Base-by-base conservation (phyloP, 1,140 invertebrate genomes). In the Drusus annulatus region DNA sequence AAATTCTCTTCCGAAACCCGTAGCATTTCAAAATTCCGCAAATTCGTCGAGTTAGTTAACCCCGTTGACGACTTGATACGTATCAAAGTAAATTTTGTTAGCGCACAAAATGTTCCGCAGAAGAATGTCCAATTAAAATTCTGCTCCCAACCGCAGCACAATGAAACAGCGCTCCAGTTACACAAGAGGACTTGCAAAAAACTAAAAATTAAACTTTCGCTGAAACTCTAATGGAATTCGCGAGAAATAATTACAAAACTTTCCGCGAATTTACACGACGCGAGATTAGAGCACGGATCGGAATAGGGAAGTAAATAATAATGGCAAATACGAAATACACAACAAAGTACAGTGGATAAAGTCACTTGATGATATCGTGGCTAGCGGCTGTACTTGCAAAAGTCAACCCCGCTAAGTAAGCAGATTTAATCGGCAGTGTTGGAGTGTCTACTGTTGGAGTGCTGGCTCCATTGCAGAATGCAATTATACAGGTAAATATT, bases 401-500 rank as follows among this genome's bases (percentile, higher is more conserved):
- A 68, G 62, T 17, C 56, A 60, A 60, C 56, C 56, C 56, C 19
- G n/a, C 56, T 7, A 45, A 45, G 36, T 45, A 60, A 19, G 56
- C 19, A 60, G 56, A 79, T 79, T 82, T 82, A 82, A 82, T 82
- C 80, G 79, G 80, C 77, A 78, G 80, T 78, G 77, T 82, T 82
- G 65, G 62, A 82, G 80, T 79, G 69, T 76, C 45, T 65, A 76
- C 71, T 76, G 50, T 25, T 56, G 28, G 25, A 56, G 36, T 36
- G 60, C 77, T 19, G 28, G 58, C 76, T 78, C 68, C 75, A 77
- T 77, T 77, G 65, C 76, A 77, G 80, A 78, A 81, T 81, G 80
- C 80, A 74, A 78, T 81, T 81, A 81, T 81, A 77, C 69, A 81
- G 80, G 80, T 81, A 77, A 81, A 81, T 73, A 58, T 80, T 80